A percentile compares a stretch with the other conserved stretches of the same genome.
These are phyloP conservation scores for Molorchus minor DNA, from an alignment of 2,888 invertebrate species.

Conservation along the genomic window DNA sequence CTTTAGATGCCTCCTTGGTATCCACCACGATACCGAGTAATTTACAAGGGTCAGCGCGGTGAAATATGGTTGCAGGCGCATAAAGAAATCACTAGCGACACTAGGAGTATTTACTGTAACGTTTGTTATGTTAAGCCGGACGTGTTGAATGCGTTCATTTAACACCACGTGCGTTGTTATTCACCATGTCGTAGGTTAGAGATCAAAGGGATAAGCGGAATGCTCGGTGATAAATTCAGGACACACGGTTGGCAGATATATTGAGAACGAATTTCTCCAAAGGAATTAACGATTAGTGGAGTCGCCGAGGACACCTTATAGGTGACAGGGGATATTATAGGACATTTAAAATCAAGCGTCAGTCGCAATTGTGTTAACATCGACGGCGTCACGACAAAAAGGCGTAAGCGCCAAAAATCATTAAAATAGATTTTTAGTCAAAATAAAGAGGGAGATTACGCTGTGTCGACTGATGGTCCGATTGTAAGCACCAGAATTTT, in stretches of 20 bases:
- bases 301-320: too few relatives aligned
- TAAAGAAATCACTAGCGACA: constrained; percentile 54
- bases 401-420: too few relatives aligned
- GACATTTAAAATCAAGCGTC: too few relatives aligned
- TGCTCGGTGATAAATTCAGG: constrained; percentile 36
- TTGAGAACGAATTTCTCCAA: neutral
- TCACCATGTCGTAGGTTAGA: constrained; percentile 45
- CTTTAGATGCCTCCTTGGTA: neutral
- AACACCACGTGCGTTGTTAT: constrained; percentile 41
- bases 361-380: too few relatives aligned
- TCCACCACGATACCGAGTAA: constrained; percentile 33
- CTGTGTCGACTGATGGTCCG: too few relatives aligned
- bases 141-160: constrained; percentile 45
- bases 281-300: too few relatives aligned
- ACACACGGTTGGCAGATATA: neutral
- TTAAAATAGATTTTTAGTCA: too few relatives aligned
- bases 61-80: constrained; percentile 50
- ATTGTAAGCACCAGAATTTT: too few relatives aligned
- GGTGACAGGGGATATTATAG: too few relatives aligned
- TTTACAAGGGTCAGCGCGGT: constrained; percentile 47
- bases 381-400: too few relatives aligned
- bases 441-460: too few relatives aligned
- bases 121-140: constrained; percentile 48
- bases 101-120: constrained; percentile 52
- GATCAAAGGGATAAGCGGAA: constrained; percentile 43